A percentile compares a stretch with the other conserved stretches of the same genome.
Evolutionary conservation across 2,797 vertebrate species (phyloP).

Genomic region (Apodemus agrarius): DNA sequence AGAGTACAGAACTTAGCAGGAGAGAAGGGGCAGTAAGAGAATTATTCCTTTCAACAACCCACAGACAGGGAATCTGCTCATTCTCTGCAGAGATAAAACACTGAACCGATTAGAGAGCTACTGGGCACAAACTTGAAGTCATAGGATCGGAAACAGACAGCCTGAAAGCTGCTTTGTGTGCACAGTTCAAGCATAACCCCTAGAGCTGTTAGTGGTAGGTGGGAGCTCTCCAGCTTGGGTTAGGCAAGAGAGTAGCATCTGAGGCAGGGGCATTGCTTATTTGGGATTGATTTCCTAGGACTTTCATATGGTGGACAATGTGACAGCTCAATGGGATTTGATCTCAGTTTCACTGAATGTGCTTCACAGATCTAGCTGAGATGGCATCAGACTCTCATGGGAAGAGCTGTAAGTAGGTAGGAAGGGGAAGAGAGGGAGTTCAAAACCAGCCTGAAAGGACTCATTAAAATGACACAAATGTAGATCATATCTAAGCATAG

Average conservation of each 20-base stretch:
- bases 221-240: background rate
- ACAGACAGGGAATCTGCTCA: background rate
- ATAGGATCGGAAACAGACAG: background rate
- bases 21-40: rapidly evolving
- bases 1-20: background rate
- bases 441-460: slow-evolving; percentile 52
- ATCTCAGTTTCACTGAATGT: background rate
- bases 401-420: background rate
- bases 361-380: background rate
- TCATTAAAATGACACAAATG: slow-evolving; percentile 67
- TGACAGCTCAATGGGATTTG: background rate
- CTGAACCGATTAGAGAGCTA: background rate
- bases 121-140: background rate
- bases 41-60: background rate
- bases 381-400: background rate
- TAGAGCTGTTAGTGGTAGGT: too few relatives aligned
- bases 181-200: background rate
- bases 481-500: background rate
- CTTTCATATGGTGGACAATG: background rate
- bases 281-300: background rate
- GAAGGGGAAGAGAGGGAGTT: background rate
- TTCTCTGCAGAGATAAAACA: background rate
- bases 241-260: background rate
- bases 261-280: background rate
- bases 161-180: background rate